Conservation (phyloP, 2,888 invertebrate species). For the Orgyia antiqua region DNA sequence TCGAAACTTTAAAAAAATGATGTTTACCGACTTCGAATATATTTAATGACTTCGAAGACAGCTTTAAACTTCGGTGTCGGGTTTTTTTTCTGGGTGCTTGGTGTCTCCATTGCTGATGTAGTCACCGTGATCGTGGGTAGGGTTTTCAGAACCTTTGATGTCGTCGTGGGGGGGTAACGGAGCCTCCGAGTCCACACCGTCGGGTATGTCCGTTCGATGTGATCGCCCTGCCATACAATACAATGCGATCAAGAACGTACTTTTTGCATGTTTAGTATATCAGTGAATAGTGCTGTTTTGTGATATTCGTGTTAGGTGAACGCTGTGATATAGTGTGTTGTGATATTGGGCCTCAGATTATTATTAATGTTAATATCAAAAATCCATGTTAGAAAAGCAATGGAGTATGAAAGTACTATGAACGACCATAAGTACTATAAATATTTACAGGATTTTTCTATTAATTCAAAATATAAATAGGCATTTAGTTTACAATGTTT, state of each 20-base stretch:
- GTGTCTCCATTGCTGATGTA: conserved; percentile 79
- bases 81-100: conserved; percentile 70
- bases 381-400: background rate
- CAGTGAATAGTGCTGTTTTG: conserved; percentile 4
- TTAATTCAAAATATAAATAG: too few relatives aligned
- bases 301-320: conserved; percentile 2
- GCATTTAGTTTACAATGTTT: too few relatives aligned
- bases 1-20: too few relatives aligned
- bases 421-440: too few relatives aligned
- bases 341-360: conserved; percentile 6
- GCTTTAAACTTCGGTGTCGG: conserved; percentile 69
- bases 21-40: too few relatives aligned
- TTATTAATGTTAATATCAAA: background rate
- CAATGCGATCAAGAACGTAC: conserved; percentile 71
- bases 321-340: conserved; percentile 4
- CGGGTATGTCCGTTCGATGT: conserved; percentile 79
- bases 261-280: conserved; percentile 9
- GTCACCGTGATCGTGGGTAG: conserved; percentile 78
- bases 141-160: conserved; percentile 78
- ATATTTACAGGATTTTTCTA: too few relatives aligned
- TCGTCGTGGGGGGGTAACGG: conserved; percentile 79
- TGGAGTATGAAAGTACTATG: background rate
- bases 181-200: conserved; percentile 80
- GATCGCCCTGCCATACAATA: conserved; percentile 78
- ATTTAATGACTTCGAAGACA: conserved; percentile 11